Evolutionary conservation across 2,113 vertebrate genomes (phyloP).

Genomic region (Genyomyrus donnyi): DNA sequence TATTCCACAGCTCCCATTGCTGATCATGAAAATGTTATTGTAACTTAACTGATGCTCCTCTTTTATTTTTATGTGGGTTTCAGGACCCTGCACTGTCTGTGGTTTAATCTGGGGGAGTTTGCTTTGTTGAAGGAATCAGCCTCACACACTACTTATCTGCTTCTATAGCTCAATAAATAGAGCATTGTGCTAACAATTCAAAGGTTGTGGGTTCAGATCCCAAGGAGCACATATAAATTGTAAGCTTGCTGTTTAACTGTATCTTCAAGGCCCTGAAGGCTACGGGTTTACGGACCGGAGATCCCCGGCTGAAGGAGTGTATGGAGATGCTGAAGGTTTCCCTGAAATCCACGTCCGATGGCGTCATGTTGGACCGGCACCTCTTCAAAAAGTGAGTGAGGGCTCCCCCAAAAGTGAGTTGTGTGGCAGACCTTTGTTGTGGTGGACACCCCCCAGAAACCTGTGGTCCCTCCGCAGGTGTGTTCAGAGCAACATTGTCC

Average conservation of each 20-base stretch:
- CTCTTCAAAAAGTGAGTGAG: conserved; percentile 88
- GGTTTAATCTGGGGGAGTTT: neutral
- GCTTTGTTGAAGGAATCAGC: neutral
- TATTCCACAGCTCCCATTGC: neutral
- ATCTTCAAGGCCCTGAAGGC: conserved; percentile 81
- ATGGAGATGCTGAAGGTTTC: conserved; percentile 93
- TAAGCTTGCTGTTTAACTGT: neutral
- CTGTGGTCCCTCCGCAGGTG: conserved; percentile 64
- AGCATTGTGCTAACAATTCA: neutral
- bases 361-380: conserved; percentile 89
- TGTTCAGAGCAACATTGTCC: conserved; percentile 97
- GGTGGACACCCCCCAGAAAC: neutral
- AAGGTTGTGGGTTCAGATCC: neutral
- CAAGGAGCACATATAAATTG: neutral
- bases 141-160: neutral
- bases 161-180: neutral
- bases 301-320: conserved; percentile 92
- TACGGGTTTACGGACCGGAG: conserved; percentile 87
- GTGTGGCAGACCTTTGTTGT: neutral
- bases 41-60: neutral
- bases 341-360: conserved; percentile 82
- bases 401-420: neutral
- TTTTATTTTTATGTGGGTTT: neutral
- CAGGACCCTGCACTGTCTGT: neutral
- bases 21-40: neutral